Percentiles rank a stretch among this genome's conserved stretches.
These are phyloP conservation scores for Emydura subglobosa DNA, from an alignment of 2,113 vertebrate species.

Conservation along the genomic window DNA sequence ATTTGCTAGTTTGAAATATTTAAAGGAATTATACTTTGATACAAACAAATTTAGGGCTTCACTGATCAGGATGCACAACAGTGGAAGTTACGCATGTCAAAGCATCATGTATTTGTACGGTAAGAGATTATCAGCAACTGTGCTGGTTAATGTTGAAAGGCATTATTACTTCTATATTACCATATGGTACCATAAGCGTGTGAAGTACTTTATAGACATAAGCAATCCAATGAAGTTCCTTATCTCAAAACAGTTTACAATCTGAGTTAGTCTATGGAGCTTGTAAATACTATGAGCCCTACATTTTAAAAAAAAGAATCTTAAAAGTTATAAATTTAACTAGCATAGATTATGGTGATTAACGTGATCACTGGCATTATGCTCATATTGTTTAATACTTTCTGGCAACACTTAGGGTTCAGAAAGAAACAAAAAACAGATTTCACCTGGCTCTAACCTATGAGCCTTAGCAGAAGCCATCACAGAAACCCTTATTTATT, in stretches of 20 bases:
- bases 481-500: background rate
- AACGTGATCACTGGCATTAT: background rate
- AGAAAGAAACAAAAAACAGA: background rate
- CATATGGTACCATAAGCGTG: background rate
- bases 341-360: background rate
- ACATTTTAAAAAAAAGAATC: background rate
- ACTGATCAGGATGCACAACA: background rate
- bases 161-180: background rate
- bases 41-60: background rate
- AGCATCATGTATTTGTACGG: background rate
- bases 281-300: background rate
- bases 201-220: background rate
- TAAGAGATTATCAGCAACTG: background rate
- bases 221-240: background rate
- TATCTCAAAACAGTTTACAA: background rate
- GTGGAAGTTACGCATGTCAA: background rate
- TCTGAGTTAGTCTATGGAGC: background rate
- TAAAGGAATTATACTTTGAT: background rate
- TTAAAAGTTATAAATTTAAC: background rate
- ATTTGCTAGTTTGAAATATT: background rate
- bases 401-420: background rate
- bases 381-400: background rate
- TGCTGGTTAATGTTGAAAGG: background rate
- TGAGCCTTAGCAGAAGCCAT: background rate
- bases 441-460: background rate